Percentiles rank a stretch among this genome's conserved stretches.
phyloP scores from a whole-genome alignment of 2,113 vertebrate genomes.

The Eretmochelys imbricata region DNA sequence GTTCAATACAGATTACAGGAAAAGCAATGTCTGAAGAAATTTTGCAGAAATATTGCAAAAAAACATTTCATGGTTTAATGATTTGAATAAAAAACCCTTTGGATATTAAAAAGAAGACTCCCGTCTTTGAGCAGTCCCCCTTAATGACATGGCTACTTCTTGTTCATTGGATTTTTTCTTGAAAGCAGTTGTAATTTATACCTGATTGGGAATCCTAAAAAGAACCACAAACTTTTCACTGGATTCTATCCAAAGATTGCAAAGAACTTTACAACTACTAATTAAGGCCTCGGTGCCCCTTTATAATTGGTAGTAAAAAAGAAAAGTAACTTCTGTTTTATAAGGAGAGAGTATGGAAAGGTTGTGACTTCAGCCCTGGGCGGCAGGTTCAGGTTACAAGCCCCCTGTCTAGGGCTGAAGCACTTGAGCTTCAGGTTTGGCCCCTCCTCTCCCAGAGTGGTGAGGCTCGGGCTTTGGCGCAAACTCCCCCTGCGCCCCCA shows the following conservation, averaged over 20 bases:
- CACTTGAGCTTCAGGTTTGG: too few relatives aligned
- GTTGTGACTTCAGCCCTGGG: neutral
- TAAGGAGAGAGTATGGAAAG: neutral
- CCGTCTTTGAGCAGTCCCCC: neutral
- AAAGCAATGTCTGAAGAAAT: neutral
- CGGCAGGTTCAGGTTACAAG: too few relatives aligned
- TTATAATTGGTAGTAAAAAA: too few relatives aligned
- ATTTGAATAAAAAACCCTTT: neutral
- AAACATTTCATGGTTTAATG: neutral
- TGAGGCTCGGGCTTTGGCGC: too few relatives aligned
- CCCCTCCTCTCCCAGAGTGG: too few relatives aligned
- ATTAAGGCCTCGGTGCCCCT: too few relatives aligned
- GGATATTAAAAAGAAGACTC: neutral
- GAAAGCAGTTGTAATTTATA: neutral
- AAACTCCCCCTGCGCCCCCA: too few relatives aligned
- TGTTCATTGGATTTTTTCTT: neutral
- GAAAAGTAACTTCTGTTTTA: too few relatives aligned
- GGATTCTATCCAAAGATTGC: neutral
- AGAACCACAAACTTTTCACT: neutral
- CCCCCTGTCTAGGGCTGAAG: too few relatives aligned
- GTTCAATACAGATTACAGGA: neutral
- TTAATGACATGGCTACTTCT: neutral
- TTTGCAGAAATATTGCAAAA: neutral
- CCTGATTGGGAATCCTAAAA: neutral
- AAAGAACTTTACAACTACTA: neutral